phyloP scores from a whole-genome alignment of 2,888 invertebrate genomes.

The Lagria hirta region DNA sequence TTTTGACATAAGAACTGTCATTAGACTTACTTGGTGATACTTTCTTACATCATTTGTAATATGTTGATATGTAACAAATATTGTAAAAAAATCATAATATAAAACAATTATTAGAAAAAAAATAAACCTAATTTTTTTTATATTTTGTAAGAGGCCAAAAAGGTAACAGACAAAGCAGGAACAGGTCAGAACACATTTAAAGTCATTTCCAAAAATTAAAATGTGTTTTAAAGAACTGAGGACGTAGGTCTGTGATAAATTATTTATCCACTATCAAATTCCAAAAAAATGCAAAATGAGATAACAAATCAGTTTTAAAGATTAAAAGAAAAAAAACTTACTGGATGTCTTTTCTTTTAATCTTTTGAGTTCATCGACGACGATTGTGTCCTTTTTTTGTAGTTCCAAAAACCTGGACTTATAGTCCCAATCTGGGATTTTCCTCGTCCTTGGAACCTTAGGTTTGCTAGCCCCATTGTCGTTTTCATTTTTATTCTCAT shows the following conservation, averaged over 20 bases:
- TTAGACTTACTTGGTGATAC: too few relatives aligned
- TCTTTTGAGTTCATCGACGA: conserved; percentile 59
- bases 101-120: too few relatives aligned
- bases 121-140: too few relatives aligned
- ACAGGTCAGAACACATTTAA: too few relatives aligned
- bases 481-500: too few relatives aligned
- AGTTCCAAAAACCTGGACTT: conserved; percentile 65
- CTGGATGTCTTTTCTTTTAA: conserved; percentile 51
- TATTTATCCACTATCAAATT: conserved; percentile 12
- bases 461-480: conserved; percentile 7
- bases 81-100: too few relatives aligned
- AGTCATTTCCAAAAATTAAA: conserved; percentile 9
- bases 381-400: conserved; percentile 60
- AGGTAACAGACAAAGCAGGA: too few relatives aligned
- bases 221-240: background rate
- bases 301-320: background rate
- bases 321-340: conserved; percentile 19
- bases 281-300: conserved; percentile 17
- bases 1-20: too few relatives aligned
- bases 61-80: too few relatives aligned
- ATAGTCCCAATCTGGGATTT: conserved; percentile 42
- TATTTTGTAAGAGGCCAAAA: too few relatives aligned
- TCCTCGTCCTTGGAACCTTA: conserved; percentile 26
- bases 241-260: conserved; percentile 6
- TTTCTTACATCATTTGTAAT: too few relatives aligned